Conservation (phyloP, 2,888 invertebrate genomes). For the Tinea semifulvella region DNA sequence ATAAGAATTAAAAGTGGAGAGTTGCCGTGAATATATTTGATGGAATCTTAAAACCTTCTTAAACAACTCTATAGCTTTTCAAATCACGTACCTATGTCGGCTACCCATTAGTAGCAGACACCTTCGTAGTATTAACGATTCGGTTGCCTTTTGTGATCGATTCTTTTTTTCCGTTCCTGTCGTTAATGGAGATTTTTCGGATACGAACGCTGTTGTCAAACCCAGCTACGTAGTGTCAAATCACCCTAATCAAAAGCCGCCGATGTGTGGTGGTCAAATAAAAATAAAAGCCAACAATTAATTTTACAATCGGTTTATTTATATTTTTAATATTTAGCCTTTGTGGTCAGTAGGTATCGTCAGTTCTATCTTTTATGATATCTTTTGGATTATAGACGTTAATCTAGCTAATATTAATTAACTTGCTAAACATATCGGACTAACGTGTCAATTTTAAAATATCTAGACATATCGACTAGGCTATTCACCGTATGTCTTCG, state of each 20-base stretch:
- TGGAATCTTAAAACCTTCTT: neutral
- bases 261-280: slow-evolving; percentile 19
- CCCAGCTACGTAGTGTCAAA: slow-evolving; percentile 40
- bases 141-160: slow-evolving; percentile 47
- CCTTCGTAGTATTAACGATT: slow-evolving; percentile 55
- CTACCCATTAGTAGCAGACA: slow-evolving; percentile 57
- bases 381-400: too few relatives aligned
- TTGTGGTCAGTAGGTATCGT: too few relatives aligned
- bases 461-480: too few relatives aligned
- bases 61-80: neutral
- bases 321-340: too few relatives aligned
- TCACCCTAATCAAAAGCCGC: slow-evolving; percentile 53
- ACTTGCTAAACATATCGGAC: too few relatives aligned
- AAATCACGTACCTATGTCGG: slow-evolving; percentile 17
- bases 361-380: too few relatives aligned
- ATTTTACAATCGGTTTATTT: too few relatives aligned
- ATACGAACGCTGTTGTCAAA: slow-evolving; percentile 31
- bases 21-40: neutral
- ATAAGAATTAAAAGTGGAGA: too few relatives aligned
- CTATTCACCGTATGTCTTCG: too few relatives aligned
- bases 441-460: too few relatives aligned
- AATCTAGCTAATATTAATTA: too few relatives aligned
- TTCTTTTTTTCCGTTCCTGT: slow-evolving; percentile 45
- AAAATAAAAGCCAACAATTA: too few relatives aligned
- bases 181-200: slow-evolving; percentile 58